phyloP scores from a whole-genome alignment of 2,797 vertebrate species.

The Bufotes viridis region DNA sequence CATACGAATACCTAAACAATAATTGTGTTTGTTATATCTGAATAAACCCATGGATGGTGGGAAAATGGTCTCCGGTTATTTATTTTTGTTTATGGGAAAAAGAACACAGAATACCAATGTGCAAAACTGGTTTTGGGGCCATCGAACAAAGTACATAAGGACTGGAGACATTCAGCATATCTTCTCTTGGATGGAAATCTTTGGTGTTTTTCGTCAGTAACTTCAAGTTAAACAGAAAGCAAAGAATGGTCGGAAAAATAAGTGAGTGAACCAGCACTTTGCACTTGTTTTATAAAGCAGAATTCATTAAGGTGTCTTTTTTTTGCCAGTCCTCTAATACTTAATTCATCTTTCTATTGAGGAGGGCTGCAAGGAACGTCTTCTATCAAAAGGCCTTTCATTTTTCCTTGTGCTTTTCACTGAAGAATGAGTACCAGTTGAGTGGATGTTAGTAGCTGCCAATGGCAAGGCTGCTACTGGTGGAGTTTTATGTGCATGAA shows the following conservation, averaged over 20 bases:
- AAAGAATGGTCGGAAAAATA: constrained; percentile 56
- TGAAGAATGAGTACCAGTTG: constrained; percentile 63
- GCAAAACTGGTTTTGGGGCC: constrained; percentile 26
- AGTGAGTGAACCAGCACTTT: constrained; percentile 95
- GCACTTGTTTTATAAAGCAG: constrained; percentile 70
- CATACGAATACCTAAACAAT: constrained; percentile 82
- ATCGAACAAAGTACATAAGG: constrained; percentile 45
- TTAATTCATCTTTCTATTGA: constrained; percentile 81
- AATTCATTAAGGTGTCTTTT: constrained; percentile 66
- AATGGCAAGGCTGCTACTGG: constrained; percentile 42
- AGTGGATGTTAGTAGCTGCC: constrained; percentile 1
- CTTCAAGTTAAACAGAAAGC: constrained; percentile 62
- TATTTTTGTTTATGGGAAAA: neutral
- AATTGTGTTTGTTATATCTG: constrained; percentile 60
- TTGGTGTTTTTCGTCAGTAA: constrained; percentile 69
- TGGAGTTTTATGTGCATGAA: constrained; percentile 50
- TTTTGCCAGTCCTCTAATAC: neutral
- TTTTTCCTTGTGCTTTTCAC: constrained; percentile 68
- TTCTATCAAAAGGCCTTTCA: constrained; percentile 69
- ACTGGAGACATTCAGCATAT: neutral
- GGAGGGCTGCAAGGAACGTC: constrained; percentile 68
- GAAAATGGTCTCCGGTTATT: neutral
- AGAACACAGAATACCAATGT: constrained; percentile 8
- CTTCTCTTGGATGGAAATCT: constrained; percentile 65
- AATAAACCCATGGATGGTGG: constrained; percentile 58